A percentile compares a stretch with the other conserved stretches of the same genome.
phyloP scores from a whole-genome alignment of 1,140 invertebrate genomes.

The Oscheius sp. region DNA sequence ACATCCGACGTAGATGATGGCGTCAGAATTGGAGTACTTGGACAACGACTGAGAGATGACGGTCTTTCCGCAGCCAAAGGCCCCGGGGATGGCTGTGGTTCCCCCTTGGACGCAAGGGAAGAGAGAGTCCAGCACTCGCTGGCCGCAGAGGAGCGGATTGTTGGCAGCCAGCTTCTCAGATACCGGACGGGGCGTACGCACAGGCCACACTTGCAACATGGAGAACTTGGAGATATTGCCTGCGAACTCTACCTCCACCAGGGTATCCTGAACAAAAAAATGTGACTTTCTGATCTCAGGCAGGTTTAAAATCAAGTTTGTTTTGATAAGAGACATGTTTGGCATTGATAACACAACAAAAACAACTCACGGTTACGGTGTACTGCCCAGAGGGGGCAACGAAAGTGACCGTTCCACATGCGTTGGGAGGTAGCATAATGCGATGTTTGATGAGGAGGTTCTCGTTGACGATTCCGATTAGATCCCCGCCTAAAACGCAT shows the following conservation, averaged over 20 bases:
- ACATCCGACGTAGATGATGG: conserved; percentile 97
- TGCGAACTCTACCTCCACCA: conserved; percentile 95
- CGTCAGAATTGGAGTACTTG: conserved; percentile 98
- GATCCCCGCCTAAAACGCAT: conserved; percentile 75
- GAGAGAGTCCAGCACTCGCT: conserved; percentile 90
- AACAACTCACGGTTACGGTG: conserved; percentile 74
- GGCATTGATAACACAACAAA: conserved; percentile 57
- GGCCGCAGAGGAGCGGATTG: conserved; percentile 91
- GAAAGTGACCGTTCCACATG: conserved; percentile 88
- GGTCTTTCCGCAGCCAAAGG: conserved; percentile 95
- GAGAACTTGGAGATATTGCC: conserved; percentile 85
- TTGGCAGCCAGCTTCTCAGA: conserved; percentile 96
- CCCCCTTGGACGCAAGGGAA: conserved; percentile 98
- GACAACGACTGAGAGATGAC: conserved; percentile 96
- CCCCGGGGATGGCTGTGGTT: conserved; percentile 82
- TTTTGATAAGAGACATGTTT: background rate
- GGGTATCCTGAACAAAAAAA: conserved; percentile 71
- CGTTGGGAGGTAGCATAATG: conserved; percentile 84
- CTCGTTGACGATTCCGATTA: conserved; percentile 90
- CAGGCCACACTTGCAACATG: conserved; percentile 89
- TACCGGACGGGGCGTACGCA: conserved; percentile 87
- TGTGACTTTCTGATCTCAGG: background rate
- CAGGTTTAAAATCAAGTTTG: background rate
- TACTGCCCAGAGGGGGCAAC: conserved; percentile 88
- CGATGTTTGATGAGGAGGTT: conserved; percentile 93